Base-by-base conservation (phyloP, 2,888 invertebrate genomes). In the Himalopsyche tibetana region DNA sequence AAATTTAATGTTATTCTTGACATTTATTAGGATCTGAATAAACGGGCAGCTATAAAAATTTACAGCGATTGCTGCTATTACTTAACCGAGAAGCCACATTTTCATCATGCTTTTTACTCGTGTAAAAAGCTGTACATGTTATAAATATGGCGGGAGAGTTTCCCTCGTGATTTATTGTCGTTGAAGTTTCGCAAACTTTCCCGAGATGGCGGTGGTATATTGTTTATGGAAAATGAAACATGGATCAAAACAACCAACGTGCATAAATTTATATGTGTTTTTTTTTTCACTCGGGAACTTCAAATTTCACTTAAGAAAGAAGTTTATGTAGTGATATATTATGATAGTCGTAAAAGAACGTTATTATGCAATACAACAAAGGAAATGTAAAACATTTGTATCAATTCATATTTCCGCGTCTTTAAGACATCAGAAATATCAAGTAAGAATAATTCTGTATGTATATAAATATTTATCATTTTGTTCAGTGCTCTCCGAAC, bases 161-260 rank as follows among this genome's bases (percentile, higher is more conserved):
- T 74, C 15, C 74, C 69, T 28, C 38, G 74, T 74, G 74, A 74
- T 74, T 74, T 74, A 74, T 74, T 63, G 36, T 74, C 74, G 74
- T 36, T 36, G 74, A 74, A 74, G 74, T 74, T 74, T 74, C 36
- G 36, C 74, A 36, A 74, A 74, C 28, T 74, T 74, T 74, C 38
- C 36, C 74, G 36, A 74, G 74, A 74, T 74, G 74, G 74, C 74
- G 74, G 74, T 19, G 36, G 74, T 74, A 74, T 74, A 74, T 74
- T 74, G 74, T 74, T 74, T 74, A 74, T 74, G 74, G 74, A 38
- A 74, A 74, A 74, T 74, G 74, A 74, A 74, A 74, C 74, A 74
- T 74, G 74, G 74, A 74, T 74, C 74, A 74, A 74, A 74, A 74
- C 74, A 74, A 74, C 38, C 74, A 74, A 28, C 74, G 74, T 36